Percentiles rank a stretch among this genome's conserved stretches.
Conservation (phyloP, 92 coral and sea anemone genomes). For the Epizoanthus fatuus region DNA sequence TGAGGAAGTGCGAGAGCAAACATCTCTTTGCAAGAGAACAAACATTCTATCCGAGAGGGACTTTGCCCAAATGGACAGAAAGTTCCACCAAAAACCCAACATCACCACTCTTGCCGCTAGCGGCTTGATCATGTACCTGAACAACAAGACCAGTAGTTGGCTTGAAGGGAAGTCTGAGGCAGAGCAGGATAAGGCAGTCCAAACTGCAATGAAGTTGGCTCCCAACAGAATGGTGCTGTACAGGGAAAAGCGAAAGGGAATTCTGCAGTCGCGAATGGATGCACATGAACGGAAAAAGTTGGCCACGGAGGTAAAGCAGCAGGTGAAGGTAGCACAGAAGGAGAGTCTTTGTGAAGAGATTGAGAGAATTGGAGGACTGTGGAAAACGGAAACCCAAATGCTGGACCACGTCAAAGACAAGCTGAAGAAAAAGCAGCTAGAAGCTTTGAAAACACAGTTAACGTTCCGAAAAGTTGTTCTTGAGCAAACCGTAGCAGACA, state of each 20-base stretch:
- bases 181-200: neutral
- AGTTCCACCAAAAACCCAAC: neutral
- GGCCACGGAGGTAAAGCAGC: neutral
- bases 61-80: slow-evolving; percentile 13
- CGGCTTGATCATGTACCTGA: neutral
- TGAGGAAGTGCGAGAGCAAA: too few relatives aligned
- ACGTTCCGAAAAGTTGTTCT: too few relatives aligned
- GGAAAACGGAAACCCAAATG: neutral
- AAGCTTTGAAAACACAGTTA: too few relatives aligned
- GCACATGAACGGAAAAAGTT: neutral
- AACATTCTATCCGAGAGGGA: slow-evolving; percentile 9
- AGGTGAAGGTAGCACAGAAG: neutral
- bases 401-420: too few relatives aligned
- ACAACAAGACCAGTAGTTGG: neutral
- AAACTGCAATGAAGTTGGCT: too few relatives aligned
- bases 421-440: too few relatives aligned
- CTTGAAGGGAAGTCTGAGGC: neutral
- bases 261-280: too few relatives aligned
- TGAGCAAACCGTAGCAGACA: too few relatives aligned
- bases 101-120: neutral
- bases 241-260: neutral
- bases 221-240: neutral
- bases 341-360: neutral
- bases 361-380: neutral
- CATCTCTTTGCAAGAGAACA: neutral